These are phyloP conservation scores for Ceyx margarethae DNA, from an alignment of 2,113 vertebrate genomes.

Conservation along the genomic window DNA sequence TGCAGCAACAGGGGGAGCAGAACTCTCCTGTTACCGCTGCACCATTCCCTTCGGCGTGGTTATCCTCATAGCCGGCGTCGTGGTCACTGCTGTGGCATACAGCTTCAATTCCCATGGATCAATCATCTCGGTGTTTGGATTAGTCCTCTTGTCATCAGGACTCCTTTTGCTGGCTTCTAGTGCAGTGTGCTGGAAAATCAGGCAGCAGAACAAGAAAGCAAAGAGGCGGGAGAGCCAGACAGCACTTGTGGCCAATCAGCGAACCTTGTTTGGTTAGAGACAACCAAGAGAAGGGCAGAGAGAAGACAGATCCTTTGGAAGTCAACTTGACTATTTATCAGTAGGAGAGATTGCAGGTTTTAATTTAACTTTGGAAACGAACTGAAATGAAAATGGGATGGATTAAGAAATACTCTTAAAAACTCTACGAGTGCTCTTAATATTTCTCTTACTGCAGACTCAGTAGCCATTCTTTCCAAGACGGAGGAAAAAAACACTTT, in stretches of 20 bases:
- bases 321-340: conserved; percentile 41
- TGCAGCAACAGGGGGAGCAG: conserved; percentile 88
- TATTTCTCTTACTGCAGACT: conserved; percentile 46
- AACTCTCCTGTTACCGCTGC: conserved; percentile 95
- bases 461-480: conserved; percentile 35
- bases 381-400: not conserved
- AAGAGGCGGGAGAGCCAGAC: conserved; percentile 94
- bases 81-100: conserved; percentile 92
- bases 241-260: conserved; percentile 82
- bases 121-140: conserved; percentile 90
- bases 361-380: conserved; percentile 16
- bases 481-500: not conserved
- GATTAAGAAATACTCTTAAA: not conserved
- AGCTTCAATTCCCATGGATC: conserved; percentile 97
- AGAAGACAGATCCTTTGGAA: conserved; percentile 5
- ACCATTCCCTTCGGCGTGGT: conserved; percentile 93
- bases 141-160: conserved; percentile 86
- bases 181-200: conserved; percentile 85
- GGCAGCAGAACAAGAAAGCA: conserved; percentile 86
- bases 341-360: not conserved
- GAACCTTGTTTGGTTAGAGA: conserved; percentile 82
- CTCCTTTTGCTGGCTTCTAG: conserved; percentile 87
- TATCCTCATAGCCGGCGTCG: conserved; percentile 89
- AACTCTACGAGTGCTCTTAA: not conserved
- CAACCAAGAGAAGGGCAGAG: not conserved